Evolutionary conservation across 2,797 vertebrate genomes (phyloP).

Genomic region (Toxotes lorentzi): DNA sequence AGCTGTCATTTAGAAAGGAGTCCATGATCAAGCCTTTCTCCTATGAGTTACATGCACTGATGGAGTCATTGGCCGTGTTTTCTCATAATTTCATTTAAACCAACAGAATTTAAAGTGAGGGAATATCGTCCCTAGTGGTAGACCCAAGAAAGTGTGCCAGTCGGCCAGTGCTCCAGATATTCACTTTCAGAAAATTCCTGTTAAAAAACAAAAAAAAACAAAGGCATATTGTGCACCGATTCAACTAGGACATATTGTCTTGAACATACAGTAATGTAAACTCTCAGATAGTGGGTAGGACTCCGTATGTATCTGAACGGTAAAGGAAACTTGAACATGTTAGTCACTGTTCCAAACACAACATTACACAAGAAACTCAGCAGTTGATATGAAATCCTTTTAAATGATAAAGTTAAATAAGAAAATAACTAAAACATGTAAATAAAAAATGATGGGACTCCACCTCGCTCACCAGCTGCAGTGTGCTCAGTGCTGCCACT

Average conservation of each 20-base stretch:
- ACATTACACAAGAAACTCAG: neutral
- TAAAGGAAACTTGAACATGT: neutral
- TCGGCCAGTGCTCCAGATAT: neutral
- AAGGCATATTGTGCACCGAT: neutral
- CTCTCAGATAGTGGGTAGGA: neutral
- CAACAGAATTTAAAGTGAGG: neutral
- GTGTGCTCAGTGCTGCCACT: neutral
- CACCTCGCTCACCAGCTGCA: no score
- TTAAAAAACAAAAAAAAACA: neutral
- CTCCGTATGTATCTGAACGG: neutral
- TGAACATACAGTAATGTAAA: neutral
- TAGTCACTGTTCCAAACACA: neutral
- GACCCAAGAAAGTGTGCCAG: neutral
- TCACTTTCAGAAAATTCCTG: neutral
- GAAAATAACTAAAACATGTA: neutral
- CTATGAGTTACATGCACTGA: constrained; percentile 14
- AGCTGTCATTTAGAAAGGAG: constrained; percentile 60
- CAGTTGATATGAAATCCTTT: neutral
- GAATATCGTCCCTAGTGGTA: neutral
- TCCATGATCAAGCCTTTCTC: constrained; percentile 39
- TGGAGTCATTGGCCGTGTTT: constrained; percentile 5
- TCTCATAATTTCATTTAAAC: constrained; percentile 28
- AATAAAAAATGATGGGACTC: no score
- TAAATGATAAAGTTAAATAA: no score
- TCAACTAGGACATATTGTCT: neutral